Base-by-base conservation (phyloP, 2,113 vertebrate genomes). In the Anhinga rufa region DNA sequence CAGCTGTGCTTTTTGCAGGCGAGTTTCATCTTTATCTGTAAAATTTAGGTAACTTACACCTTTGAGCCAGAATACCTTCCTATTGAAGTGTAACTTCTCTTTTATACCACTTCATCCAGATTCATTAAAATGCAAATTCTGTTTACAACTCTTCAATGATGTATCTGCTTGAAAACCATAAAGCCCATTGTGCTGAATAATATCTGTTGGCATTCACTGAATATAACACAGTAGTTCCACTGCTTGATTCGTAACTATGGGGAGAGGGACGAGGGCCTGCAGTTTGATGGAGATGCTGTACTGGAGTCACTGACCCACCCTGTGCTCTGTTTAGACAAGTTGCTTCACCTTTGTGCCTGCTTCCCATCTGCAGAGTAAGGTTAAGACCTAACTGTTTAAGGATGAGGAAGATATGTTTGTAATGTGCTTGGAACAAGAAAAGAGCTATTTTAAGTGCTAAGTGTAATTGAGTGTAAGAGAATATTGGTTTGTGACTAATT, bases 401-500 rank as follows among this genome's bases (percentile, higher is more conserved):
- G 81, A 87, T 82, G 86, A 87, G 88, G 62, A 49, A 42, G 64
- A 69, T 51, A 42, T 4, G 36, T 93, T 94, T 91, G 84, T 76
- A 74, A 93, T 82, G 70, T 58, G 62, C 91, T 91, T 82, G 88
- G 83, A 95, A 92, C 57, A 76, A 89, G 88, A 69, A 69, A 71
- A 93, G 83, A 0, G 1, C 92, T 97, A 80, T 92, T 97, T 93
- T 97, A 91, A 95, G 92, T 91, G 86, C 62, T 55, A 49, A 84
- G 72, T 76, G 91, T 90, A 95, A 93, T 79, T 76, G 92, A 82
- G 74, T 58, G 78, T 84, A 52, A 93, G 89, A 62, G 84, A 95
- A 58, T 95, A 87, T 95, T 86, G 81, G 86, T 92, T 90, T 89
- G 89, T 95, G 91, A 95, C 75, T 95, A 87, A 94, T 95, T 94